Evolutionary conservation across 2,797 vertebrate species (phyloP), one percentile per base, ranked within the genome.

Genomic region (Channa striata): DNA sequence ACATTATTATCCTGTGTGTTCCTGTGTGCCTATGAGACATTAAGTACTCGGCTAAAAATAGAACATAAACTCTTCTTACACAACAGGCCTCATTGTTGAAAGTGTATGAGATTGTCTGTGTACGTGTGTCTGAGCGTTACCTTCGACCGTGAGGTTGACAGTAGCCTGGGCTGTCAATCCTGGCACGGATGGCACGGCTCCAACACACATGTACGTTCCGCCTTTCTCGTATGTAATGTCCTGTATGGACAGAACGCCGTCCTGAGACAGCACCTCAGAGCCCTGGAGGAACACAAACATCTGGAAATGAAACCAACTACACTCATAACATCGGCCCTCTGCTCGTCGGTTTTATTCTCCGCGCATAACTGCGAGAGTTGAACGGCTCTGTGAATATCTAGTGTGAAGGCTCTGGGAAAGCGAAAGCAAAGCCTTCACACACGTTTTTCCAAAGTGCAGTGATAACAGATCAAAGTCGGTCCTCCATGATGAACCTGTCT

Each of bases 141-240:
- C 96, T 94, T 89, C 83, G 40, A 97, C 93, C 4, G 81, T 83
- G 60, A 97, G 85, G 68, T 72, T 91, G 75, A 96, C 74, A 3
- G 64, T 88, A 42, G 79, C 74, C 9, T 88, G 66, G 37, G 84
- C 85, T 0, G 57, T 87, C 20, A 97, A 91, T 44, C 95, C 93
- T 0, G 94, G 93, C 14, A 97, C 92, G 0, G 84, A 85, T 21
- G 93, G 89, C 43, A 95, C 89, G 0, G 87, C 89, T 34, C 93
- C 95, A 52, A 94, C 91, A 54, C 96, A 97, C 5, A 73, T 37
- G 54, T 97, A 97, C 11, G 85, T 85, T 19, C 96, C 96, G 0
- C 91, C 87, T 0, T 94, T 75, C 8, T 89, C 78, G 34, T 95
- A 94, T 47, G 90, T 78, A 40, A 93, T 65, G 0, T 72, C 42